A percentile compares a stretch with the other conserved stretches of the same genome.
Conservation (phyloP, 1,140 invertebrate genomes). For the Apis dorsata region DNA sequence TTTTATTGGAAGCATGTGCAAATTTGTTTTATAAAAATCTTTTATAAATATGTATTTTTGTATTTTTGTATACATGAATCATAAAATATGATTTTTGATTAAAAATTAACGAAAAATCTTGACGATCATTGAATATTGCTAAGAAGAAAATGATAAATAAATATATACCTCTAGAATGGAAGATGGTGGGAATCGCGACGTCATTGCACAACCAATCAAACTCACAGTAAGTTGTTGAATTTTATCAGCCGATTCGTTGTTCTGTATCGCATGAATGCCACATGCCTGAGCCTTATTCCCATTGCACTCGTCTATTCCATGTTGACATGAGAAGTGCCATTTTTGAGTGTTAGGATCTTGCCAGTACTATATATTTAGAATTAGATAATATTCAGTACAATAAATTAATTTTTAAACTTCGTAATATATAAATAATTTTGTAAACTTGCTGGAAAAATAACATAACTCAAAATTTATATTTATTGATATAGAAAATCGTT, state of each 20-base stretch:
- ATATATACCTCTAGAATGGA: constrained; percentile 66
- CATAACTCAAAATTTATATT: no score
- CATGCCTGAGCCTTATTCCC: constrained; percentile 85
- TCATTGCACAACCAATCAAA: constrained; percentile 82
- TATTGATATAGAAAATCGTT: no score
- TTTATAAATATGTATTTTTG: no score
- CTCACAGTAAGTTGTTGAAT: constrained; percentile 76
- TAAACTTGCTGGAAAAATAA: no score
- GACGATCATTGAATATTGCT: neutral
- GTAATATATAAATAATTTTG: no score
- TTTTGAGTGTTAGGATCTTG: constrained; percentile 66
- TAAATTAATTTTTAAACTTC: neutral
- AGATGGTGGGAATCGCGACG: constrained; percentile 66
- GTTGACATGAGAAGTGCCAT: constrained; percentile 84
- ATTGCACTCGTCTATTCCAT: constrained; percentile 84
- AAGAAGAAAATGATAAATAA: neutral
- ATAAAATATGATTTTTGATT: no score
- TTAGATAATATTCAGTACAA: neutral
- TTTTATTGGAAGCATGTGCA: no score
- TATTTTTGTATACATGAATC: no score
- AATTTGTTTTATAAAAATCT: no score
- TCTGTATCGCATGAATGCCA: constrained; percentile 77
- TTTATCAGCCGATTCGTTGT: constrained; percentile 69
- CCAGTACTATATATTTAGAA: constrained; percentile 64
- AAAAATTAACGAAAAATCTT: neutral